Evolutionary conservation across 2,113 vertebrate species (phyloP).

Genomic region (Ursus arctos): DNA sequence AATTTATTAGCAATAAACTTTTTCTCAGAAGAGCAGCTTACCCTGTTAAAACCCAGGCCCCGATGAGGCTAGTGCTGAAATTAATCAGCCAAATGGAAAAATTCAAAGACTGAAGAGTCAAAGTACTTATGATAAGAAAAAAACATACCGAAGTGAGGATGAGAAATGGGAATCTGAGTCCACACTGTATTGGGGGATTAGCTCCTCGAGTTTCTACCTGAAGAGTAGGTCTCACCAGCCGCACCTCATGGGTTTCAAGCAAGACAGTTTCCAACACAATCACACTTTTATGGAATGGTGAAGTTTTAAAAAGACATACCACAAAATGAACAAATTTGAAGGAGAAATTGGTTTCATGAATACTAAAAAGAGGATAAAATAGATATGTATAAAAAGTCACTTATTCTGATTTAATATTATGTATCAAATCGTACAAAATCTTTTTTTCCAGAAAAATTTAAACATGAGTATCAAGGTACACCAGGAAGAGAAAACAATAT

Average conservation of each 20-base stretch:
- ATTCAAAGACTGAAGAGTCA: background rate
- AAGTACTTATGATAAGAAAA: background rate
- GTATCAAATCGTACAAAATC: background rate
- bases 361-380: background rate
- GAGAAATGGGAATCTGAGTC: background rate
- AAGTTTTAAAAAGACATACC: background rate
- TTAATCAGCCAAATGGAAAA: constrained; percentile 54
- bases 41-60: background rate
- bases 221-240: background rate
- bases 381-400: background rate
- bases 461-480: background rate
- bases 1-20: constrained; percentile 51
- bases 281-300: background rate
- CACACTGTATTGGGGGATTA: background rate
- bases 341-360: background rate
- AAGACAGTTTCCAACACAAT: background rate
- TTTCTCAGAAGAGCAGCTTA: constrained; percentile 27
- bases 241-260: background rate
- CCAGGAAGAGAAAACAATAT: background rate
- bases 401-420: background rate
- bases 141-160: background rate
- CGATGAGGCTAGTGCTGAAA: background rate
- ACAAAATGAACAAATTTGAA: background rate
- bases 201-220: background rate
- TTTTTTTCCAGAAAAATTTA: constrained; percentile 30